A percentile compares a stretch with the other conserved stretches of the same genome.
These are phyloP conservation scores for Amblyjoppa proteus DNA, from an alignment of 2,888 invertebrate species.

Conservation along the genomic window DNA sequence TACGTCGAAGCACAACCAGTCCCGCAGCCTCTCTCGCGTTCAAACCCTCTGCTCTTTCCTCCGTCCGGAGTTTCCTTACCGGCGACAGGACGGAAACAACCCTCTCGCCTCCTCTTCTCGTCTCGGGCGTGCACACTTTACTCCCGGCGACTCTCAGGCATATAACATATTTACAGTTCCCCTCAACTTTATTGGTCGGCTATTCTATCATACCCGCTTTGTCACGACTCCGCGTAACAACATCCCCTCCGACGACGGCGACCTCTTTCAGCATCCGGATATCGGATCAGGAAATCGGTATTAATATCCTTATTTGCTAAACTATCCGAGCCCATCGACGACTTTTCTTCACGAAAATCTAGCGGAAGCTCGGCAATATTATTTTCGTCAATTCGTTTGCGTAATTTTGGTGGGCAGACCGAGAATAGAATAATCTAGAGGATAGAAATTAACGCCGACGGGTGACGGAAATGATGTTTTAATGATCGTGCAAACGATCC, in stretches of 20 bases:
- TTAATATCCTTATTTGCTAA: not conserved
- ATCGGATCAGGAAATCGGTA: not conserved
- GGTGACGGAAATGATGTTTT: too few relatives aligned
- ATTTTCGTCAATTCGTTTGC: not conserved
- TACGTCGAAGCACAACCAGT: slow-evolving; percentile 51
- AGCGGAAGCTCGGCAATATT: not conserved
- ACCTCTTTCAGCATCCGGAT: not conserved
- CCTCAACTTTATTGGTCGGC: slow-evolving; percentile 55
- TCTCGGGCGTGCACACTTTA: slow-evolving; percentile 18
- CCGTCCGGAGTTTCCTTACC: slow-evolving; percentile 45
- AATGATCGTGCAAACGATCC: too few relatives aligned
- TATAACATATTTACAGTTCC: slow-evolving; percentile 64
- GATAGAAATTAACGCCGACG: not conserved
- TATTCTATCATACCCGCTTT: slow-evolving; percentile 50
- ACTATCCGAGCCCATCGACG: not conserved
- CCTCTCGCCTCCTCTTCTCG: slow-evolving; percentile 35
- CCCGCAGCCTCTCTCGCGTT: slow-evolving; percentile 25
- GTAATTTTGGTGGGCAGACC: not conserved
- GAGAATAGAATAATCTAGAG: not conserved
- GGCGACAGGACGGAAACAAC: slow-evolving; percentile 45
- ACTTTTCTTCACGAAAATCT: not conserved
- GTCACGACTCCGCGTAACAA: slow-evolving; percentile 19
- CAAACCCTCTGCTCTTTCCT: slow-evolving; percentile 16
- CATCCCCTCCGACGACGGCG: not conserved
- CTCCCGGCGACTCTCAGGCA: slow-evolving; percentile 25